Evolutionary conservation across 2,113 vertebrate species (phyloP), one percentile per base, ranked within the genome.

Genomic region (Prietella phreatophila): DNA sequence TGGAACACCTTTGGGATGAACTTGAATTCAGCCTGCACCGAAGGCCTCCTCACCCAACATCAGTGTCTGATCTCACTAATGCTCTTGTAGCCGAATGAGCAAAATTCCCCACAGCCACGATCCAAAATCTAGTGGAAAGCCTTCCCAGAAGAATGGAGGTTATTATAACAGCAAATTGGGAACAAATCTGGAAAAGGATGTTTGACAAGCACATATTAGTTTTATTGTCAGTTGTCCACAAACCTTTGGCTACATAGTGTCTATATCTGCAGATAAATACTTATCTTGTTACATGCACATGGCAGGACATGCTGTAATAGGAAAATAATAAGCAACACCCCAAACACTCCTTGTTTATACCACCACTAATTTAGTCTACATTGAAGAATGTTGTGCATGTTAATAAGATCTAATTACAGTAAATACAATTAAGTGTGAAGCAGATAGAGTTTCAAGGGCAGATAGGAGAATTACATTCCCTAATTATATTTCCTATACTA

Each of bases 391-490:
- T 61, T 3, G 10, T 61, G 33, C 13, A 19, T 82, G 80, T 39
- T 82, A 61, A 82, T 39, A 60, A 82, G 56, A 61, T 39, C 58
- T 61, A 82, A 61, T 82, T 60, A 61, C 22, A 39, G 80, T 60
- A 61, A 82, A 82, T 82, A 19, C 39, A 58, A 82, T 82, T 36
- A 82, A 61, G 55, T 36, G 33, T 61, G 33, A 82, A 82, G 56
- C 80, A 39, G 56, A 82, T 61, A 56, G 56, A 27, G 56, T 61
- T 82, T 39, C 30, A 82, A 25, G 80, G 56, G 33, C 80, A 82
- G 20, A 36, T 61, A 60, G 22, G 80, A 82, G 53, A 82, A 82
- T 60, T 82, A 27, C 14, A 61, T 61, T 82, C 33, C 80, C 56
- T 82, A 61, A 82, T 61, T 82, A 61, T 60, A 61, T 82, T 61